Evolutionary conservation across 2,797 vertebrate species (phyloP).

Genomic region (Margarornis squamiger): DNA sequence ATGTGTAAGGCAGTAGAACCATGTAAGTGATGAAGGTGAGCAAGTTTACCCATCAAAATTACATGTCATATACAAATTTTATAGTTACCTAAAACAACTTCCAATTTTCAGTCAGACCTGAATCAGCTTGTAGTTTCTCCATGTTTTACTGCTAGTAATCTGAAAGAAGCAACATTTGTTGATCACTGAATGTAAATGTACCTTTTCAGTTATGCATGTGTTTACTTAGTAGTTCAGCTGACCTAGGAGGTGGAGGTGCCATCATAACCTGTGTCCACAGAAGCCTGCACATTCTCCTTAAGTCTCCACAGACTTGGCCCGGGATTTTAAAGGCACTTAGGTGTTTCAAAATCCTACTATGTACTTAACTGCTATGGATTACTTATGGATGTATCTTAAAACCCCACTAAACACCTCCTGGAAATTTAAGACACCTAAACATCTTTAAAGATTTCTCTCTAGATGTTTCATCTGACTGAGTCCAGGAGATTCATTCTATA

Average conservation of each 20-base stretch:
- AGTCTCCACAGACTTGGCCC: neutral
- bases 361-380: neutral
- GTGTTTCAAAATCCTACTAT: neutral
- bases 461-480: neutral
- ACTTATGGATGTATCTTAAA: neutral
- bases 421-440: neutral
- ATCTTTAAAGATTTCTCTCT: neutral
- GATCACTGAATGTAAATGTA: neutral
- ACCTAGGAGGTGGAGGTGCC: neutral
- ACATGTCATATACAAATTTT: neutral
- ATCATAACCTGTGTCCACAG: neutral
- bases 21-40: neutral
- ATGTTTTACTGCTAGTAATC: neutral
- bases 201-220: neutral
- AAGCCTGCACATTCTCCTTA: neutral
- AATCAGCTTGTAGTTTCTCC: neutral
- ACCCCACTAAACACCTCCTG: neutral
- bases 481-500: neutral
- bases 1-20: accelerated
- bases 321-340: neutral
- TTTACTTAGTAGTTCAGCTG: neutral
- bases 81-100: neutral
- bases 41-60: neutral
- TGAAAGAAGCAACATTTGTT: neutral
- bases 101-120: neutral